These are phyloP conservation scores for Athene noctua DNA, from an alignment of 2,113 vertebrate genomes.

Conservation along the genomic window DNA sequence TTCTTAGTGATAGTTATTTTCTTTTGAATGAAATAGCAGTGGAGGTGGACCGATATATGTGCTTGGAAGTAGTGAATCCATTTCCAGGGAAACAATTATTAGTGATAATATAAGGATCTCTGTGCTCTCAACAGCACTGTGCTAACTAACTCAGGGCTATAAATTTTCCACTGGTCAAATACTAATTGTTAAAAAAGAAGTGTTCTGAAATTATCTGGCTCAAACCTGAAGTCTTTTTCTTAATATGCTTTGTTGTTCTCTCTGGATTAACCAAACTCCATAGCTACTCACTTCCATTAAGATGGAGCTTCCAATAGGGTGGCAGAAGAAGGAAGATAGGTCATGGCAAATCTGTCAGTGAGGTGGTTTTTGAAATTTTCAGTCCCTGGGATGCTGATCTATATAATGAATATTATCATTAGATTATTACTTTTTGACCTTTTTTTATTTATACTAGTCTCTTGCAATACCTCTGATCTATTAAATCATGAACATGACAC, in stretches of 20 bases:
- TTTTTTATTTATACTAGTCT: background rate
- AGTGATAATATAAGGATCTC: background rate
- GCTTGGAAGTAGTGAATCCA: background rate
- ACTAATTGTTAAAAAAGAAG: background rate
- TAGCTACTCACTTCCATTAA: background rate
- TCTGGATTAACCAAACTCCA: background rate
- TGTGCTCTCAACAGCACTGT: background rate
- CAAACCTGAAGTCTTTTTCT: background rate
- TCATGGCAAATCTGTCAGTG: background rate
- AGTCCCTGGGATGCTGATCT: background rate
- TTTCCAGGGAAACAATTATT: background rate
- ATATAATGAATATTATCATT: background rate
- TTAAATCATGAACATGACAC: background rate
- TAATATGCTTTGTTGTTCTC: background rate
- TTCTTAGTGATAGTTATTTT: background rate
- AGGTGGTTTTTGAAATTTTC: background rate
- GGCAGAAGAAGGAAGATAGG: background rate
- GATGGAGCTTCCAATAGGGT: background rate
- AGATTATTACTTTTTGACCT: background rate
- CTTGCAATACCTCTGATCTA: background rate
- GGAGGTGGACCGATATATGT: background rate
- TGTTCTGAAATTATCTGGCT: background rate
- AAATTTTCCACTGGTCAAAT: background rate
- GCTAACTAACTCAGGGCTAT: background rate
- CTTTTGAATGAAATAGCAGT: background rate